Percentiles rank a stretch among this genome's conserved stretches.
Conservation (phyloP, 2,888 invertebrate species). For the Lottia scabra region DNA sequence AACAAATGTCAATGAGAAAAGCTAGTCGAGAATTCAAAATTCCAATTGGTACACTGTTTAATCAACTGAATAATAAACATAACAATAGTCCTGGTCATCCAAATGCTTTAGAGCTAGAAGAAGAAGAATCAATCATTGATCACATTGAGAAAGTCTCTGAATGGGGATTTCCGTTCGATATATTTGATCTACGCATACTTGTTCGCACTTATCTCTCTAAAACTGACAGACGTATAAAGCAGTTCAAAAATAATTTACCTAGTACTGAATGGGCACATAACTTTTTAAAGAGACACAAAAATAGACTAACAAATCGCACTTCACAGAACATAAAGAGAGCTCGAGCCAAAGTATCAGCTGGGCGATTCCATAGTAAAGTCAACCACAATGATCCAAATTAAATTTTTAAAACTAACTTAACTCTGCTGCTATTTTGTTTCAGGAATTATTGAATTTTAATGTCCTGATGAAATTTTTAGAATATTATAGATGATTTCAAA, state of each 20-base stretch:
- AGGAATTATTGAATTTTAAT: too few species aligned
- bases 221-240: neutral
- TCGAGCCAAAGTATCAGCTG: neutral
- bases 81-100: too few species aligned
- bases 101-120: constrained; percentile 5
- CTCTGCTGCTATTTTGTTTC: too few species aligned
- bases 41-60: constrained; percentile 9
- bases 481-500: too few species aligned
- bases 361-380: too few species aligned
- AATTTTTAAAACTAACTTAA: too few species aligned
- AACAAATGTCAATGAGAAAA: neutral
- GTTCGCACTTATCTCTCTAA: constrained; percentile 19
- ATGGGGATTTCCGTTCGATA: constrained; percentile 23
- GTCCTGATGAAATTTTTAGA: too few species aligned
- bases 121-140: constrained; percentile 11
- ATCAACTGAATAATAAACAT: constrained; percentile 7
- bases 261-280: constrained; percentile 5
- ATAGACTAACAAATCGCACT: neutral
- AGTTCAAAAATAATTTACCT: constrained; percentile 8
- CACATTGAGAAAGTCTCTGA: constrained; percentile 15
- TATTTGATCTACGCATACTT: constrained; percentile 13
- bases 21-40: neutral
- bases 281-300: constrained; percentile 11
- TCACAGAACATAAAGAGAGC: constrained; percentile 9
- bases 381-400: too few species aligned